Evolutionary conservation across 2,113 vertebrate genomes (phyloP).

Genomic region (Ictalurus furcatus): DNA sequence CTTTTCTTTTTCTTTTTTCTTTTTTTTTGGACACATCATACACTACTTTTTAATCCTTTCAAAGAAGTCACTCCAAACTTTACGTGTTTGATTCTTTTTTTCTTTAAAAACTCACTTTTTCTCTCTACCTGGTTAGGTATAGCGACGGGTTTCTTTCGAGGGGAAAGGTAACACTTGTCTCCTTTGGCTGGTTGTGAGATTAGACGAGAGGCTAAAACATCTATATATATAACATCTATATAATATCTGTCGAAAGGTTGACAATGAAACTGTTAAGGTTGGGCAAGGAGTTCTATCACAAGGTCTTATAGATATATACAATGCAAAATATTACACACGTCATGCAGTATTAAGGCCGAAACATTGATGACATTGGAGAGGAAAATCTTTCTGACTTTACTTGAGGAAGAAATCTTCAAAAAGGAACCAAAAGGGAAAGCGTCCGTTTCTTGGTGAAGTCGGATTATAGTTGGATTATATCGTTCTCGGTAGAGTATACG

Average conservation of each 20-base stretch:
- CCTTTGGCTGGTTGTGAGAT: neutral
- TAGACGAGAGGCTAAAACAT: neutral
- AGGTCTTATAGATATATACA: neutral
- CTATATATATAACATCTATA: no score
- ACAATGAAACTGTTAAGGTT: neutral
- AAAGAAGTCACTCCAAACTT: neutral
- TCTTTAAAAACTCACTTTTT: no score
- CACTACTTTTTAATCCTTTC: neutral
- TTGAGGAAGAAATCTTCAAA: neutral
- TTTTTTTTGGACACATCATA: neutral
- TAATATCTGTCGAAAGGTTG: neutral
- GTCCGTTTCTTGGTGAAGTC: neutral
- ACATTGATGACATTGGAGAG: neutral
- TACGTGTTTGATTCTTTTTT: neutral
- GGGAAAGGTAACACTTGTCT: neutral
- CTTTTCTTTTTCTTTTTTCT: neutral
- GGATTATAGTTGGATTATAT: neutral
- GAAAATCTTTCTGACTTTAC: neutral
- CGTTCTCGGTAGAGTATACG: neutral
- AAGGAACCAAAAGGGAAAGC: neutral
- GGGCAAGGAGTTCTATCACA: neutral
- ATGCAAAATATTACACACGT: neutral
- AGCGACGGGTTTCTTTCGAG: neutral
- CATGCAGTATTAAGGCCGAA: neutral
- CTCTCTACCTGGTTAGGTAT: neutral